Percentiles rank a stretch among this genome's conserved stretches.
These are phyloP conservation scores for Holacanthella duospinosa DNA, from an alignment of 2,888 invertebrate species.

Conservation along the genomic window DNA sequence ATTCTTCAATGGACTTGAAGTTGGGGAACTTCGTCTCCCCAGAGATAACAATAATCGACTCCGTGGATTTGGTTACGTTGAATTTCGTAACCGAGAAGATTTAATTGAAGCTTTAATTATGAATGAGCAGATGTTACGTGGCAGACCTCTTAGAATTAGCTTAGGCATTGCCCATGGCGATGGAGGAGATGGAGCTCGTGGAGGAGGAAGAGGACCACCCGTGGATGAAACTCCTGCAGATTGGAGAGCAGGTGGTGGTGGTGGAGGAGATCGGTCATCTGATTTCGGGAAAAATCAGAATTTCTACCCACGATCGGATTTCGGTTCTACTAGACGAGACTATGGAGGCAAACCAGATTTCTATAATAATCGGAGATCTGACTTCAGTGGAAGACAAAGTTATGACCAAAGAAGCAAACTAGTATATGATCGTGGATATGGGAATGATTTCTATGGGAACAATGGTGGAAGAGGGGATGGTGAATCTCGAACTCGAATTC, in stretches of 20 bases:
- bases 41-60: constrained; percentile 63
- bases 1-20: constrained; percentile 67
- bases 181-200: constrained; percentile 34
- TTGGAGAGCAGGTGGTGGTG: constrained; percentile 20
- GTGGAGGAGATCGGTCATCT: not conserved
- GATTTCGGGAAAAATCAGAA: not conserved
- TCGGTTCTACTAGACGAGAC: no score
- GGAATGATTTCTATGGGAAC: not conserved
- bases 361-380: not conserved
- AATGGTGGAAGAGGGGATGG: not conserved
- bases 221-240: constrained; percentile 37
- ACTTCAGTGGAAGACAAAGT: not conserved
- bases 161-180: constrained; percentile 38
- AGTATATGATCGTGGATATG: not conserved
- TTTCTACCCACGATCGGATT: no score
- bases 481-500: not conserved
- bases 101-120: constrained; percentile 72
- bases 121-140: constrained; percentile 50
- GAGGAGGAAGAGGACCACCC: constrained; percentile 39
- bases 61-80: constrained; percentile 84
- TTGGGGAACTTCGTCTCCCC: constrained; percentile 66
- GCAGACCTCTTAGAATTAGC: constrained; percentile 38
- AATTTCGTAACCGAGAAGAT: constrained; percentile 76
- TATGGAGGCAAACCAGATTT: not conserved
- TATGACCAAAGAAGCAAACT: not conserved